Percentiles rank a stretch among this genome's conserved stretches.
phyloP scores from a whole-genome alignment of 2,797 vertebrate species.

The Melanotaenia boesemani region DNA sequence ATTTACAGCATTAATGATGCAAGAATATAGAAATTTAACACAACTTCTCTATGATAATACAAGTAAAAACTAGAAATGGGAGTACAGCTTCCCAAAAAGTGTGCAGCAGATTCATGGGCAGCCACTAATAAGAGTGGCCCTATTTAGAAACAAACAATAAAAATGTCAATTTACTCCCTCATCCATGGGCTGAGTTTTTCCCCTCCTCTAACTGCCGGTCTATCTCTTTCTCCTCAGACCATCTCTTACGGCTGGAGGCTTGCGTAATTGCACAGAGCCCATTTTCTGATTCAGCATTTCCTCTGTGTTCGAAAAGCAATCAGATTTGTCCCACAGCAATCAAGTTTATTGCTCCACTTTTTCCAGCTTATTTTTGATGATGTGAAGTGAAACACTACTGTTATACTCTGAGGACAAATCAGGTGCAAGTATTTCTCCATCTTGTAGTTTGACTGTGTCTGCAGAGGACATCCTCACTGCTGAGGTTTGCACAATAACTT shows the following conservation, averaged over 20 bases:
- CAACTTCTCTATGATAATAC: background rate
- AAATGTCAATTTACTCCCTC: slow-evolving; percentile 41
- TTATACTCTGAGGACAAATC: slow-evolving; percentile 44
- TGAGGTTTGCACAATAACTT: slow-evolving; percentile 49
- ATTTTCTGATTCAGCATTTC: slow-evolving; percentile 69
- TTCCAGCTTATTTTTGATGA: slow-evolving; percentile 54
- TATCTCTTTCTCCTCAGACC: slow-evolving; percentile 48
- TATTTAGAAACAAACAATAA: slow-evolving; percentile 25
- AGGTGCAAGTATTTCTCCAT: slow-evolving; percentile 18
- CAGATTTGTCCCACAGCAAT: slow-evolving; percentile 53
- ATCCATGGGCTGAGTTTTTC: slow-evolving; percentile 17
- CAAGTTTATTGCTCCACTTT: slow-evolving; percentile 53
- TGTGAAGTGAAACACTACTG: slow-evolving; percentile 39
- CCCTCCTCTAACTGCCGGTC: slow-evolving; percentile 18
- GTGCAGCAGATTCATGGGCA: slow-evolving; percentile 11
- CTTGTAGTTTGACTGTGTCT: slow-evolving; percentile 33
- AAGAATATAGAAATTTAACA: background rate
- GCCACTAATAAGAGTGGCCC: slow-evolving; percentile 17
- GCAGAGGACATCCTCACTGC: slow-evolving; percentile 35
- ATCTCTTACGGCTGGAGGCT: slow-evolving; percentile 51
- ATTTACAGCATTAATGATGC: slow-evolving; percentile 6
- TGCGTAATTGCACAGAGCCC: slow-evolving; percentile 42
- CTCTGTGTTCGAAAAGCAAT: slow-evolving; percentile 62
- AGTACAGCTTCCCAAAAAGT: background rate
- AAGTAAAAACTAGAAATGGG: background rate